Percentiles rank a stretch among this genome's conserved stretches.
Conservation (phyloP, 1,140 invertebrate species). For the Zaprionus lachaisei region DNA sequence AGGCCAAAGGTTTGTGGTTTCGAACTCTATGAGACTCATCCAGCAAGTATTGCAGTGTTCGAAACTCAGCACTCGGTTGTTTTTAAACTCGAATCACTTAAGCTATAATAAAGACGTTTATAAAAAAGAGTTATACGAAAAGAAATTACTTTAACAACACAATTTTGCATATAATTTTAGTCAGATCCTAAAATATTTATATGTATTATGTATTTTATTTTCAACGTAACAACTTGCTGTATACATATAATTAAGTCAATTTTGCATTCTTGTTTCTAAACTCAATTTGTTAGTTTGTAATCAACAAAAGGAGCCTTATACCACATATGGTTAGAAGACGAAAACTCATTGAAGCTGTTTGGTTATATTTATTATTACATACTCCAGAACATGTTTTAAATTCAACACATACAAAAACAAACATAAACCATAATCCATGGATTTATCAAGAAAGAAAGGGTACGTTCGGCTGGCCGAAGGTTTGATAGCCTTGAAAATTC, state of each 20-base stretch:
- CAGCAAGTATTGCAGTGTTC: constrained; percentile 60
- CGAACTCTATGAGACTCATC: constrained; percentile 66
- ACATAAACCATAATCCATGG: too few species aligned
- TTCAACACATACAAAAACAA: neutral
- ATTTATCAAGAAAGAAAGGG: too few species aligned
- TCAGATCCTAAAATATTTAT: constrained; percentile 13
- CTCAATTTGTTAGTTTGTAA: constrained; percentile 72
- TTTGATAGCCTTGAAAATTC: too few species aligned
- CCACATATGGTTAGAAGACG: constrained; percentile 27
- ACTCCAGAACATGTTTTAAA: neutral
- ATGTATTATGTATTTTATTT: neutral
- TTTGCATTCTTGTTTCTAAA: neutral
- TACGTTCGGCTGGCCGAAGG: too few species aligned
- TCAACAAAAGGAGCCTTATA: constrained; percentile 76
- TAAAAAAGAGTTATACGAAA: constrained; percentile 72
- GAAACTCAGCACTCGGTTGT: constrained; percentile 77
- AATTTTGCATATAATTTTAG: constrained; percentile 33
- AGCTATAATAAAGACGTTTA: constrained; percentile 75
- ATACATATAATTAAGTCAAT: constrained; percentile 4
- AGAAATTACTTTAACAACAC: constrained; percentile 69
- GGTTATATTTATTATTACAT: constrained; percentile 9
- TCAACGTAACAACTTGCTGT: neutral
- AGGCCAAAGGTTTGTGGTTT: constrained; percentile 30
- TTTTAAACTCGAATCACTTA: constrained; percentile 82
- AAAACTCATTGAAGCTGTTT: constrained; percentile 1